Conservation (phyloP, 2,113 vertebrate species). For the Chaenogobius annularis region DNA sequence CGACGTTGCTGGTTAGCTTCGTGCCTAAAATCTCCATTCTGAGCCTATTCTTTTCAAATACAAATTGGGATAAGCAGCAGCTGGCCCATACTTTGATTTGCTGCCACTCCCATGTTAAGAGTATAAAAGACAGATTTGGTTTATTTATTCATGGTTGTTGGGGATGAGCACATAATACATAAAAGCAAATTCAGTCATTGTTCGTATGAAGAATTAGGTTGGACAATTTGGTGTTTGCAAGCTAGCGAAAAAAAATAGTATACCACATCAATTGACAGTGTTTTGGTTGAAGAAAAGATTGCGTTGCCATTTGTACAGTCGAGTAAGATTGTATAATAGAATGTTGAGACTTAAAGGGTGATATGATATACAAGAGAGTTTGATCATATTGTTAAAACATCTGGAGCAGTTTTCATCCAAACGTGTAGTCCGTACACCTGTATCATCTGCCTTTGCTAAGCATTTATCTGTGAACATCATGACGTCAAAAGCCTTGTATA, state of each 20-base stretch:
- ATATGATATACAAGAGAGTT: background rate
- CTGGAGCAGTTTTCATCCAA: background rate
- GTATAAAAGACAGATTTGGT: background rate
- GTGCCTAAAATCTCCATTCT: constrained; percentile 34
- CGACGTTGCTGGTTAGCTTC: constrained; percentile 4
- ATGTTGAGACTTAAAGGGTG: background rate
- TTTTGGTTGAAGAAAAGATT: background rate
- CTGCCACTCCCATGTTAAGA: background rate
- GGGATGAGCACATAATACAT: constrained; percentile 1
- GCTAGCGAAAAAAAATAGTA: background rate
- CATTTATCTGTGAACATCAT: no score
- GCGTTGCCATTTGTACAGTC: background rate
- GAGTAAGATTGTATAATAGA: background rate
- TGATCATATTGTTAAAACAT: background rate
- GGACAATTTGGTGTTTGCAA: background rate
- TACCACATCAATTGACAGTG: background rate
- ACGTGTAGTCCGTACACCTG: background rate
- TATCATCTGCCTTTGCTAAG: no score
- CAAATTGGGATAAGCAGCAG: constrained; percentile 10
- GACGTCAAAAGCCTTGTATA: no score
- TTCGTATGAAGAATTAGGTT: background rate
- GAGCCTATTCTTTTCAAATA: constrained; percentile 19
- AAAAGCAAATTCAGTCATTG: constrained; percentile 8
- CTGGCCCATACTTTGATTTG: background rate
- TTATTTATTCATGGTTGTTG: background rate